A percentile compares a stretch with the other conserved stretches of the same genome.
These are phyloP conservation scores for Barypeithes pellucidus DNA, from an alignment of 2,888 invertebrate species.

Conservation along the genomic window DNA sequence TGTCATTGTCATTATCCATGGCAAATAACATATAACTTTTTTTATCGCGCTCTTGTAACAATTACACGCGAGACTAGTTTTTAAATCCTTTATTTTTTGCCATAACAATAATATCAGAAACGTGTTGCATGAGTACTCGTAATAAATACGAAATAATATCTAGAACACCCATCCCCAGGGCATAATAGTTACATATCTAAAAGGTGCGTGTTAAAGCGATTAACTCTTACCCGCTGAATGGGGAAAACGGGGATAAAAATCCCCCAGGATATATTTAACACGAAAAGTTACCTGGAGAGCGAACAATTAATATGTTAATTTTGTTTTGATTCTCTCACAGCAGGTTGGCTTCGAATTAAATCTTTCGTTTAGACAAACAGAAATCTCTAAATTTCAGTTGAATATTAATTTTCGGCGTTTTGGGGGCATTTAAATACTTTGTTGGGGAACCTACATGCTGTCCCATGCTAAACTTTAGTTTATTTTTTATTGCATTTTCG, in stretches of 20 bases:
- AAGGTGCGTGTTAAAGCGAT: slow-evolving; percentile 24
- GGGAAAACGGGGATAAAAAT: slow-evolving; percentile 28
- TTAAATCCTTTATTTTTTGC: no score
- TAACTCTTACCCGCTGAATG: slow-evolving; percentile 20
- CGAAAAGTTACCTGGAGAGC: slow-evolving; percentile 40
- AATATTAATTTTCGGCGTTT: slow-evolving; percentile 9
- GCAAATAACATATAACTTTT: no score
- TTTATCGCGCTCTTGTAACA: no score
- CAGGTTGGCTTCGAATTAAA: slow-evolving; percentile 31
- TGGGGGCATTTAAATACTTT: neutral
- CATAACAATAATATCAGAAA: neutral
- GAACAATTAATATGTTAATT: slow-evolving; percentile 50
- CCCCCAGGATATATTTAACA: slow-evolving; percentile 44
- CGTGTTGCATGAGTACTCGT: slow-evolving; percentile 8
- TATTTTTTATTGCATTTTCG: no score
- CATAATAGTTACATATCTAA: slow-evolving; percentile 18
- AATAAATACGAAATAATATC: slow-evolving; percentile 18
- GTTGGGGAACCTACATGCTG: neutral
- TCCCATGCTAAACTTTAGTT: no score
- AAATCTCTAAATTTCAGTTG: slow-evolving; percentile 18
- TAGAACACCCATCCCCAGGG: slow-evolving; percentile 18
- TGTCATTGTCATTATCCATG: no score
- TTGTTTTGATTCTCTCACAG: slow-evolving; percentile 46
- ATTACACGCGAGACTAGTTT: no score
- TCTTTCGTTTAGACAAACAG: slow-evolving; percentile 19